Evolutionary conservation across 2,113 vertebrate genomes (phyloP).

Genomic region (Todiramphus saurophagus): DNA sequence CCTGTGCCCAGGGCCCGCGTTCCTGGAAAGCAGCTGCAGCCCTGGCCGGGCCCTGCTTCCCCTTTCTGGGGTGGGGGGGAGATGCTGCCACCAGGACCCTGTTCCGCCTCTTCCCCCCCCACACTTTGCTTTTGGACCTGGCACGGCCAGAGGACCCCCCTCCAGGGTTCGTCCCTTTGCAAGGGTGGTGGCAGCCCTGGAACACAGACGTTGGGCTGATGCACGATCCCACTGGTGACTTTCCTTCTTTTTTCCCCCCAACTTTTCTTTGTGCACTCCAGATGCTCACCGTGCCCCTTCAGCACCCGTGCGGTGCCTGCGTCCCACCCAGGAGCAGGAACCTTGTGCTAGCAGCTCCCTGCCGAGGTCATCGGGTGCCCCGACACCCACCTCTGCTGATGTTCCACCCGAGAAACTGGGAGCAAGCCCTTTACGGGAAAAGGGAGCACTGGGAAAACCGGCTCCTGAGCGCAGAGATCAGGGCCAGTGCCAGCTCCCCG

Average conservation of each 20-base stretch:
- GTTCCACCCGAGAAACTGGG: neutral
- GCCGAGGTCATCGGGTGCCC: neutral
- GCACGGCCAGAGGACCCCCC: fast-evolving
- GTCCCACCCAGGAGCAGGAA: too few relatives aligned
- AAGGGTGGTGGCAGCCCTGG: neutral
- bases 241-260: neutral
- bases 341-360: fast-evolving
- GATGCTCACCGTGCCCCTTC: fast-evolving
- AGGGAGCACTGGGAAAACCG: neutral
- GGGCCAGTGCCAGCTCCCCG: neutral
- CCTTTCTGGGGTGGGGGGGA: neutral
- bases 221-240: fast-evolving
- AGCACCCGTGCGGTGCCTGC: fast-evolving
- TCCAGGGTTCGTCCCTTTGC: neutral
- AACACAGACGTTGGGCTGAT: fast-evolving
- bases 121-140: neutral
- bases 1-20: fast-evolving
- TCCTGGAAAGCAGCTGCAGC: neutral
- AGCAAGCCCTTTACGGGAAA: neutral
- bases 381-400: neutral
- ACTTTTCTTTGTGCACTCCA: fast-evolving
- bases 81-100: fast-evolving
- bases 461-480: neutral
- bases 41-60: fast-evolving
- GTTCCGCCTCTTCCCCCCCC: neutral